Conservation (phyloP, 2,113 vertebrate genomes). For the Pluvianellus socialis region DNA sequence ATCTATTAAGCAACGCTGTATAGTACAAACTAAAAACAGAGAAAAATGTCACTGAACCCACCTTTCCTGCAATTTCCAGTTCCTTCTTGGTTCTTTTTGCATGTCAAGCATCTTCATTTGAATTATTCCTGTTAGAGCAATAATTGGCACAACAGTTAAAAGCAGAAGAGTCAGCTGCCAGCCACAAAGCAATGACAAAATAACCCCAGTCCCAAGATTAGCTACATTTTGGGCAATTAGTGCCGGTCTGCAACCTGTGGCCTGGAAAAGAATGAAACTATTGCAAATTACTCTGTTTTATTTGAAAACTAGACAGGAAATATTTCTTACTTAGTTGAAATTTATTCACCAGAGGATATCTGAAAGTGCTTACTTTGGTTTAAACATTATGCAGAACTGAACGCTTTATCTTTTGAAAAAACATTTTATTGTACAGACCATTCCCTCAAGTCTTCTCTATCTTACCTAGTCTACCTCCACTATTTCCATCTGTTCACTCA, state of each 20-base stretch:
- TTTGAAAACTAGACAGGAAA: background rate
- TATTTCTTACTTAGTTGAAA: background rate
- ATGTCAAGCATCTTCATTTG: constrained; percentile 82
- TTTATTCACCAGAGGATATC: background rate
- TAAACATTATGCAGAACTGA: background rate
- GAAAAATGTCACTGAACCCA: background rate
- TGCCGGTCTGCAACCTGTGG: constrained; percentile 82
- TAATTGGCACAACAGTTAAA: constrained; percentile 78
- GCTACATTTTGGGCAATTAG: constrained; percentile 81
- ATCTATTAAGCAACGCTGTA: background rate
- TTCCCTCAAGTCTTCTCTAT: too few relatives aligned
- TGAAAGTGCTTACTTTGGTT: background rate
- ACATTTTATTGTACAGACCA: background rate
- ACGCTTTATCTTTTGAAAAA: background rate
- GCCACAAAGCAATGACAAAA: constrained; percentile 83
- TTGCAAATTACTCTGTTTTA: background rate
- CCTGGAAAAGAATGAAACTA: constrained; percentile 54
- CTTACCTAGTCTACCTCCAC: too few relatives aligned
- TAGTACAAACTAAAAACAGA: background rate
- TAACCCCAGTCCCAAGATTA: constrained; percentile 80
- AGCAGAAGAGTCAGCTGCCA: constrained; percentile 88
- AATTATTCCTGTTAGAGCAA: constrained; percentile 79
- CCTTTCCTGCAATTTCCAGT: constrained; percentile 84
- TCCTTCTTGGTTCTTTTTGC: constrained; percentile 83
- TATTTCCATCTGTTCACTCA: too few relatives aligned